These are phyloP conservation scores for Toxotes chatareus DNA, from an alignment of 2,113 vertebrate genomes.

Conservation along the genomic window DNA sequence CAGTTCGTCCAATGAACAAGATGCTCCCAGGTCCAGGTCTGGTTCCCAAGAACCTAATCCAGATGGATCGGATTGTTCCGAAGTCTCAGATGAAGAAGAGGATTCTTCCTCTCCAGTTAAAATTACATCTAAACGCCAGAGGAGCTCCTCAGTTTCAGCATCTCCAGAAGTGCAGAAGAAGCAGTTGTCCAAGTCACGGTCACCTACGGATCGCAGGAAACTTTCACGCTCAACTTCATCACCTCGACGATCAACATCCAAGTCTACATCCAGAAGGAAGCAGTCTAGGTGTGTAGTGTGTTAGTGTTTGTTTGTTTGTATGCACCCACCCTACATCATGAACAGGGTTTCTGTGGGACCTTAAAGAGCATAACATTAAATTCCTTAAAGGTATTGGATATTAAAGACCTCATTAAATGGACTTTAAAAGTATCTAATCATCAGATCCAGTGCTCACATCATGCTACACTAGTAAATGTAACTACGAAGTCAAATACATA, in stretches of 20 bases:
- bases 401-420: background rate
- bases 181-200: conserved; percentile 70
- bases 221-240: conserved; percentile 78
- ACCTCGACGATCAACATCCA: conserved; percentile 74
- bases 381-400: background rate
- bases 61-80: conserved; percentile 52
- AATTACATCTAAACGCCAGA: conserved; percentile 48
- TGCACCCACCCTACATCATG: background rate
- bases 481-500: background rate
- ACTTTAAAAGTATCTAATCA: background rate
- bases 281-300: conserved; percentile 70
- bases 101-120: conserved; percentile 60
- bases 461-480: background rate
- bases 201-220: conserved; percentile 69
- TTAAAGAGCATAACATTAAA: background rate
- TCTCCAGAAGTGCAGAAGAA: conserved; percentile 68
- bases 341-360: background rate
- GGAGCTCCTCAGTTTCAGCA: conserved; percentile 65
- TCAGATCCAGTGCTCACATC: background rate
- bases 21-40: conserved; percentile 69
- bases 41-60: conserved; percentile 67
- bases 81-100: conserved; percentile 63
- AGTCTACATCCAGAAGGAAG: conserved; percentile 72
- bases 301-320: background rate
- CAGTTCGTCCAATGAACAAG: conserved; percentile 40